Percentiles rank a stretch among this genome's conserved stretches.
phyloP scores from a whole-genome alignment of 2,888 invertebrate species.

The Tetropium fuscum region DNA sequence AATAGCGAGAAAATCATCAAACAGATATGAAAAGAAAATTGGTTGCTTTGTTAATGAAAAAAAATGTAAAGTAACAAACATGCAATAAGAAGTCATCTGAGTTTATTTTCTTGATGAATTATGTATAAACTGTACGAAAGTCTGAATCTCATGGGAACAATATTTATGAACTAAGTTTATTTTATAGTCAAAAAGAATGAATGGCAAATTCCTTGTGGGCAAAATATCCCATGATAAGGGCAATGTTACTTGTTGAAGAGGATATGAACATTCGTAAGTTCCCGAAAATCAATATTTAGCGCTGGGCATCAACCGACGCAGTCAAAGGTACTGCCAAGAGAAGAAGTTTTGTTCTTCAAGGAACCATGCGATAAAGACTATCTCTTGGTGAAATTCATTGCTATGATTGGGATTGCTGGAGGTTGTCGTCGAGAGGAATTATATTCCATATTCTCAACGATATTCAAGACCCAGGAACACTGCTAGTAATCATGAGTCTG shows the following conservation, averaged over 20 bases:
- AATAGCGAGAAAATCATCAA: too few species aligned
- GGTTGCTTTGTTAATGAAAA: neutral
- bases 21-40: too few species aligned
- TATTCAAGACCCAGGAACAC: constrained; percentile 1
- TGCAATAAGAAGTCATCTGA: neutral
- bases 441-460: constrained; percentile 16
- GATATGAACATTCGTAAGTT: constrained; percentile 1
- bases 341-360: constrained; percentile 16
- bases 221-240: constrained; percentile 7
- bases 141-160: too few species aligned
- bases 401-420: constrained; percentile 14
- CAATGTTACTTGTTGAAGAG: constrained; percentile 17
- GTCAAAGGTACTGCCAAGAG: constrained; percentile 3
- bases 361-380: constrained; percentile 4
- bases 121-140: too few species aligned
- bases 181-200: constrained; percentile 14
- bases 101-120: neutral
- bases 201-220: constrained; percentile 3
- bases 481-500: too few species aligned
- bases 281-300: constrained; percentile 9
- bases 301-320: constrained; percentile 6
- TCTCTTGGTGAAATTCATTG: constrained; percentile 12
- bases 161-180: too few species aligned
- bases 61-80: neutral
- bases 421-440: constrained; percentile 25